phyloP scores from a whole-genome alignment of 2,113 vertebrate species.

The Chunga burmeisteri region DNA sequence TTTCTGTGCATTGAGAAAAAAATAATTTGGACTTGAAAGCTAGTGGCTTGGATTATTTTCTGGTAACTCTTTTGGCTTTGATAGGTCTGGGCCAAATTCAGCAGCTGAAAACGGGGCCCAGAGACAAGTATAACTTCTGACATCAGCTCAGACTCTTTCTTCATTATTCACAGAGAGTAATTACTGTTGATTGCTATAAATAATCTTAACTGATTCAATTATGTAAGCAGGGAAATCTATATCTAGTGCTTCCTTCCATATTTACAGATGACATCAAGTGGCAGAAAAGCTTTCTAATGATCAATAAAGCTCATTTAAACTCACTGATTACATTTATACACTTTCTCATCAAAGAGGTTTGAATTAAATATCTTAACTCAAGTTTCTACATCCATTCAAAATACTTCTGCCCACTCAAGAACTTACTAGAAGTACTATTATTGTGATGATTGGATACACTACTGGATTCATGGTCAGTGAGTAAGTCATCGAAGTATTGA shows the following conservation, averaged over 20 bases:
- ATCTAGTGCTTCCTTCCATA: slow-evolving; percentile 3
- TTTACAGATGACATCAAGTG: slow-evolving; percentile 4
- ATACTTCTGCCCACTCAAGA: not conserved
- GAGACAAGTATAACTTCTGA: not conserved
- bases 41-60: not conserved
- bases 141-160: not conserved
- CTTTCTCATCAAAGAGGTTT: not conserved
- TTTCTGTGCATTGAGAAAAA: not conserved
- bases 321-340: not conserved
- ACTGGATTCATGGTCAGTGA: not conserved
- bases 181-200: not conserved
- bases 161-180: not conserved
- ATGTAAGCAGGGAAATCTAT: not conserved
- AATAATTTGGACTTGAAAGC: not conserved
- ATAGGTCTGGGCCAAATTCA: not conserved
- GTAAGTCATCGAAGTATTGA: not conserved
- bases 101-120: not conserved
- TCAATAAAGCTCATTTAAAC: slow-evolving; percentile 36
- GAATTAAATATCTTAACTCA: not conserved
- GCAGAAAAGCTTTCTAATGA: slow-evolving; percentile 6
- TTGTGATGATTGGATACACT: not conserved
- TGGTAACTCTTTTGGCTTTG: not conserved
- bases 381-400: not conserved
- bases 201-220: slow-evolving; percentile 22
- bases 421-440: not conserved